Conservation (phyloP, 1,140 invertebrate species). For the Idris sp. region DNA sequence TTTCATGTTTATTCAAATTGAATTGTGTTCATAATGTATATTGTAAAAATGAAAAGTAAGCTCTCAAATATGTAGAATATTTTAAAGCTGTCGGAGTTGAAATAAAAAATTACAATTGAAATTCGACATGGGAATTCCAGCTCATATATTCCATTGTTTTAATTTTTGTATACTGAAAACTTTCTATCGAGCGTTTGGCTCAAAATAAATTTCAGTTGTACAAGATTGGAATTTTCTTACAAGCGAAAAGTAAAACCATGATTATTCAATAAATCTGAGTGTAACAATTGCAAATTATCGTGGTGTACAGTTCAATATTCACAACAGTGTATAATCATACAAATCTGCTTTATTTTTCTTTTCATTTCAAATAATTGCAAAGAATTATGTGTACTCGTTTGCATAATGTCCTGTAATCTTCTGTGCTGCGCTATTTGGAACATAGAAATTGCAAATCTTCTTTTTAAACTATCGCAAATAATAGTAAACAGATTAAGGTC, state of each 20-base stretch:
- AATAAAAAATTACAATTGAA: too few relatives aligned
- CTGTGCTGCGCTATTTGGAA: conserved; percentile 16
- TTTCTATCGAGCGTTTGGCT: too few relatives aligned
- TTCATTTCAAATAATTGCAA: conserved; percentile 13
- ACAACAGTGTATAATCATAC: conserved; percentile 14
- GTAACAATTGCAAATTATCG: conserved; percentile 11
- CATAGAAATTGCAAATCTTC: conserved; percentile 9
- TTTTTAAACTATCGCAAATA: conserved; percentile 6
- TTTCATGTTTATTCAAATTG: too few relatives aligned
- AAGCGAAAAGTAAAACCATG: too few relatives aligned
- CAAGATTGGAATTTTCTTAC: neutral
- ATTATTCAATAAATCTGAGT: conserved; percentile 31
- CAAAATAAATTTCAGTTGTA: neutral
- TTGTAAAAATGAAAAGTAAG: too few relatives aligned
- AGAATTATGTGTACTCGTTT: conserved; percentile 25
- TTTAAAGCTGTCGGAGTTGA: too few relatives aligned
- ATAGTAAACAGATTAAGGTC: neutral
- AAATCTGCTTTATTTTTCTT: conserved; percentile 20
- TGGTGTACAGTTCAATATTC: conserved; percentile 2
- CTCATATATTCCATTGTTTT: too few relatives aligned
- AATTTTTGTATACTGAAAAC: too few relatives aligned
- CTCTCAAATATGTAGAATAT: too few relatives aligned
- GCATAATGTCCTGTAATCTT: conserved; percentile 28
- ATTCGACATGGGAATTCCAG: too few relatives aligned
- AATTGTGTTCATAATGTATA: too few relatives aligned